Base-by-base conservation (phyloP, 2,113 vertebrate species). In the Plotosus lineatus region DNA sequence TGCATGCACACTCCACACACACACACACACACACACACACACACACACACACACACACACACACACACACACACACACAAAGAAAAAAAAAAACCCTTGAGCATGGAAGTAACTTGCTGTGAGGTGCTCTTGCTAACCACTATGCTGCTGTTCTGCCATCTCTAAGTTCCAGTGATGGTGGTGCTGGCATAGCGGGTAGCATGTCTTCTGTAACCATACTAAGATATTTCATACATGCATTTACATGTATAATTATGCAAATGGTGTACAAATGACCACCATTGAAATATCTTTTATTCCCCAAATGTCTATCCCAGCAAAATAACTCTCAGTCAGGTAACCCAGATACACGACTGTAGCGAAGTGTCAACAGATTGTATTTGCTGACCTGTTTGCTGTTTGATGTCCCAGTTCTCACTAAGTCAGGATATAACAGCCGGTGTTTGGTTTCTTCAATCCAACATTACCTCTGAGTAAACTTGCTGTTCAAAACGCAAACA, bases 371-470 rank as follows among this genome's bases (percentile, higher is more conserved):
- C 69, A 72, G 42, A 31, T 9, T 72, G 68, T 72, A 26, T 72
- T 72, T 21, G 33, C 69, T 21, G 46, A 72, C 15, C 46, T 33
- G 46, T 72, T 72, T 72, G 69, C 69, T 50, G 15, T 48, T 69
- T 26, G n/a, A 26, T 2, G 17, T 50, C 26, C 46, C 69, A 72
- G 69, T 72, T 50, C 46, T 50, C 69, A 50, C 46, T 50, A 72
- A 72, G 26, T 48, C 69, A 19, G 44, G 17, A 50, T 72, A 33
- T 31, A 72, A 60, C 17, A 42, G 28, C 38, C 40, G 21, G 14
- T 76, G 38, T 42, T 42, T 72, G 69, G 26, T 26, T 58, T 58
- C 4, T 8, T 28, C 36, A 44, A 14, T 11, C 38, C 11, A 74
- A 40, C 36, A 26, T 11, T 42, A 56, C 15, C 33, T 38, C 69